A percentile compares a stretch with the other conserved stretches of the same genome.
phyloP scores from a whole-genome alignment of 1,140 invertebrate species.

The Diabrotica virgifera region DNA sequence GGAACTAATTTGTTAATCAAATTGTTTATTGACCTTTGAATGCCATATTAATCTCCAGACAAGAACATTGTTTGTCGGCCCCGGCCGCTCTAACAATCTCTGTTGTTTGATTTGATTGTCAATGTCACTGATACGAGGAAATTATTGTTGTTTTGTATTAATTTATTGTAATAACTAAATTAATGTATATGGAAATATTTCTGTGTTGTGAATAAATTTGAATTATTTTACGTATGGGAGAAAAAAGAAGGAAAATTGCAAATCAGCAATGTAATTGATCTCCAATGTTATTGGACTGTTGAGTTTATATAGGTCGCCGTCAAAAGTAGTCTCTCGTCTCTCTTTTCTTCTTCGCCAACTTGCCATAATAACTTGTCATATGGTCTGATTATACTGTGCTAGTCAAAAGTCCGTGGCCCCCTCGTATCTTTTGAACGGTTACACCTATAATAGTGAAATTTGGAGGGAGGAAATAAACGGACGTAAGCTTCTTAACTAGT shows the following conservation, averaged over 20 bases:
- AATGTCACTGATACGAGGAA: neutral
- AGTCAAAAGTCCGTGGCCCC: too few relatives aligned
- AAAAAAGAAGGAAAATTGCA: neutral
- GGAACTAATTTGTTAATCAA: neutral
- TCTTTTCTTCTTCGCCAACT: too few relatives aligned
- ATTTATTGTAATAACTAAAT: neutral
- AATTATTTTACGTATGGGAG: neutral
- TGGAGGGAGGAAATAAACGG: too few relatives aligned
- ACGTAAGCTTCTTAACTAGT: too few relatives aligned
- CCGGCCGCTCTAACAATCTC: neutral
- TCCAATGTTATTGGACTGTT: too few relatives aligned
- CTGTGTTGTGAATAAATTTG: neutral
- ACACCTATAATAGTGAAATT: too few relatives aligned
- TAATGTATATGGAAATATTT: neutral
- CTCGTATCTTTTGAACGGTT: too few relatives aligned
- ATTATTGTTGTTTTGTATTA: neutral
- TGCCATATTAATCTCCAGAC: neutral
- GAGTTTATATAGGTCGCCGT: too few relatives aligned
- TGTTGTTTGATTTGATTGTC: neutral
- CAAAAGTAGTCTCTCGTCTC: too few relatives aligned
- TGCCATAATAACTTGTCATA: too few relatives aligned
- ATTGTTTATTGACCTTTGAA: conserved; percentile 6
- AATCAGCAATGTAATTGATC: too few relatives aligned
- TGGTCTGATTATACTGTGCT: too few relatives aligned
- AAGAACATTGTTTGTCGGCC: neutral